Base-by-base conservation (phyloP, 1,140 invertebrate genomes). In the Drosophila yakuba region DNA sequence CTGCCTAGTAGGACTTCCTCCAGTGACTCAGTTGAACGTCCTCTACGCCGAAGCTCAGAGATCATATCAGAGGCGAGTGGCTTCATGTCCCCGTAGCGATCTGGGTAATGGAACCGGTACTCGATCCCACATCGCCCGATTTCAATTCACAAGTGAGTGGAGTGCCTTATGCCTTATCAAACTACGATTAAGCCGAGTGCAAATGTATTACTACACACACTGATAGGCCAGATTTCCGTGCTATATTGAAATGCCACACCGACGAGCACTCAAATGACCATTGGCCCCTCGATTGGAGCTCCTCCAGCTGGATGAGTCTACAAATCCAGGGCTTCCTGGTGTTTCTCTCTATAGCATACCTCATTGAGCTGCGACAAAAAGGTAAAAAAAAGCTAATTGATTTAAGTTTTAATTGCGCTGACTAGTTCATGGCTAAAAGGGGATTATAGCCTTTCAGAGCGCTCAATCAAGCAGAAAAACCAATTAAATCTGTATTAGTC, bases 241-340 rank as follows among this genome's bases (percentile, higher is more conserved):
- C 71, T 83, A 63, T 67, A 80, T 74, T 86, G 69, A 80, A 84
- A 78, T 63, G 52, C 25, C 38, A 47, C 56, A 43, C 41, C 39
- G 20, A 36, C 32, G 54, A 47, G 11, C 50, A n/a, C 35, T 39
- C 57, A 68, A 43, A 45, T 68, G 66, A 75, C 32, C 48, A n/a
- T 60, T 68, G 50, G 59, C 56, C 56, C 63, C 43, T 11, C 20
- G 71, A 54, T 75, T 62, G 52, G 39, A n/a, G 28, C 28, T 17
- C 17, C 17, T 8, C 32, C 58, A 36, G 23, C 23, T 32, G 36
- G 14, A 10, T 50, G 51, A 48, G 20, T 69, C 64, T 17, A 17
- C 17, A 17, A 17, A 17, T 17, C 17, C 17, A 17, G 17, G 17
- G 17, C 17, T 17, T 17, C 17, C 17, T 17, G 17, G 17, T 17